Base-by-base conservation (phyloP, 2,888 invertebrate genomes). In the Drosophila pseudotalamancana region DNA sequence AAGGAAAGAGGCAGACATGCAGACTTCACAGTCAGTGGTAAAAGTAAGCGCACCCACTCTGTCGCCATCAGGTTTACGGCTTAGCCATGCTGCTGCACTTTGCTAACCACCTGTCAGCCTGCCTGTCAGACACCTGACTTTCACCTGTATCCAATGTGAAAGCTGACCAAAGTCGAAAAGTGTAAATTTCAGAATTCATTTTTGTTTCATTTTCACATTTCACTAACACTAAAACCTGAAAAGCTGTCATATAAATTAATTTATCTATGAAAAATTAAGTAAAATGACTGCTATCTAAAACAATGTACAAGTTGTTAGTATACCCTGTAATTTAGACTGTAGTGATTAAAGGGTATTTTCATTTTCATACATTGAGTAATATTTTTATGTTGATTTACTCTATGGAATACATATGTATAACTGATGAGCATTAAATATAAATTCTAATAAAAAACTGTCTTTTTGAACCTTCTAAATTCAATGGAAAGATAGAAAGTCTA, bases 261-360 rank as follows among this genome's bases (percentile, higher is more conserved):
- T 56, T 60, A 32, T 18, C 40, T 59, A 25, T 14, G 27, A 21
- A 39, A 46, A 39, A 57, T 60, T 69, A 63, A 72, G 63, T 75
- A 35, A 48, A 79, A 65, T 72, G 69, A 43, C 64, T 65, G 56
- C 19, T 67, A 65, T 75, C 60, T 50, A 48, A 75, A 65, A 72
- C 67, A 82, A 69, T 72, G 63, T 49, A 40, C 48, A 18, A 18
- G 6, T 21, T 40, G 18, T 43, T n/a, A 3, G 4, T 1, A 34
- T 37, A 34, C 35, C 43, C 43, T 11, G 25, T 23, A 11, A 9
- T 6, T 2, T 6, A 16, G 6, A 9, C 2, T 9, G 31, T 21
- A 8, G 5, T 0, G 11, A 9, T 12, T 1, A 12, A 6, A n/a
- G 19, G 32, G 12, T n/a, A 14, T 14, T 3, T 4, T 40, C 11